Evolutionary conservation across 2,113 vertebrate genomes (phyloP), one percentile per base, ranked within the genome.

Genomic region (Oriolus oriolus): DNA sequence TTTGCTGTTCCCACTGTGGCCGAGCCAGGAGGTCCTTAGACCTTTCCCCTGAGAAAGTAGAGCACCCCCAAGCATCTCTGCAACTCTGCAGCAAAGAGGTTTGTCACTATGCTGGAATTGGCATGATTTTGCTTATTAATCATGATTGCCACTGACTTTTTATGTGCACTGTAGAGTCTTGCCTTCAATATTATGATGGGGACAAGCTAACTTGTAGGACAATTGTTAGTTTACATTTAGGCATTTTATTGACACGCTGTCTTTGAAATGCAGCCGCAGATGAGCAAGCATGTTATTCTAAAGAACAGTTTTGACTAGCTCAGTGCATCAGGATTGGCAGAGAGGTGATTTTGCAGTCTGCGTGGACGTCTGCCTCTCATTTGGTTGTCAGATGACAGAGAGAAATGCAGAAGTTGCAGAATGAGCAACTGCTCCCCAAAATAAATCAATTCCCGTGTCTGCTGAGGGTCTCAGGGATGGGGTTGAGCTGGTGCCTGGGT

Each of bases 361-460:
- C 1, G 0, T 60, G 66, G 60, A 80, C 7, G 10, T 33, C 91
- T 94, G 87, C 59, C 70, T 83, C 66, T 59, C 3, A 2, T 77
- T 85, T 37, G 27, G 35, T 35, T 68, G 71, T 64, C 52, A 78
- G 70, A 56, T 69, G 66, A 65, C 26, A 33, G 39, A 6, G 50
- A 42, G 47, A 91, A 94, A 91, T 83, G 68, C 91, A 66, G 63
- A 96, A 95, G 82, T 80, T 80, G 82, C 81, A 94, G 75, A 90
- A 93, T 52, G 91, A 84, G 66, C 69, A 91, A 84, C 44, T 4
- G 3, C 47, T 94, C 63, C 37, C 70, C 50, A 66, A 87, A 95
- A 90, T 75, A 94, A 93, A 85, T 93, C 23, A 50, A 61, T 63
- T 84, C 70, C 78, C 53, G 8, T 81, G 7, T 47, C 73, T 42